Conservation (phyloP, 2,797 vertebrate genomes). For the Artibeus jamaicensis region DNA sequence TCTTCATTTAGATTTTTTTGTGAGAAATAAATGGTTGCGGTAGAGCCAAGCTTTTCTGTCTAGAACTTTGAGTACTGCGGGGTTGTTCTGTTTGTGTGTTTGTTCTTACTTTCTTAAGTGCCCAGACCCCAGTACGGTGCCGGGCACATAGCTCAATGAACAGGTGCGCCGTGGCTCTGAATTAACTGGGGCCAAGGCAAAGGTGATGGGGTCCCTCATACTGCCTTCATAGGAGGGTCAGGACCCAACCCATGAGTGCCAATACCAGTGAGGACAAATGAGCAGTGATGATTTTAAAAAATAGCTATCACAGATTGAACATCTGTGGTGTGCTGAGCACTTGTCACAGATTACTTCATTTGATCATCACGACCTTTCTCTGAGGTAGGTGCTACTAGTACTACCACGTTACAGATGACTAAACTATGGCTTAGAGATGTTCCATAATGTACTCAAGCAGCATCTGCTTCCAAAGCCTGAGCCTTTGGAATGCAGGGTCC, state of each 20-base stretch:
- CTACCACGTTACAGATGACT: background rate
- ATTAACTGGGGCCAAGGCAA: background rate
- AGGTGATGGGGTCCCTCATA: background rate
- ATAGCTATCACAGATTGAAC: background rate
- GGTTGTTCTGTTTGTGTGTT: background rate
- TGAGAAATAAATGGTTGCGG: background rate
- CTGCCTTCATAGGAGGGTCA: background rate
- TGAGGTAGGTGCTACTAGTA: background rate
- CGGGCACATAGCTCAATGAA: background rate
- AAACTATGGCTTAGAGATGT: background rate
- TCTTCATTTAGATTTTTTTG: background rate
- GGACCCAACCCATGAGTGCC: background rate
- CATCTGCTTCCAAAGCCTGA: background rate
- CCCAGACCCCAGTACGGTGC: background rate
- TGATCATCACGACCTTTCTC: background rate
- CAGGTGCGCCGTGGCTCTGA: background rate
- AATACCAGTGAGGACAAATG: background rate
- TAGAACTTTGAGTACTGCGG: background rate
- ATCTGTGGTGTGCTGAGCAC: background rate
- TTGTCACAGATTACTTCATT: background rate
- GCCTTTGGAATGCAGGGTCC: background rate
- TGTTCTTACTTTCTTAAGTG: background rate
- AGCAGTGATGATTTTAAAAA: background rate
- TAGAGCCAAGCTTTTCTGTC: conserved; percentile 1
- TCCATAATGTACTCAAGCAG: background rate